Percentiles rank a stretch among this genome's conserved stretches.
phyloP scores from a whole-genome alignment of 2,888 invertebrate species.

The Drosophila macrospina region DNA sequence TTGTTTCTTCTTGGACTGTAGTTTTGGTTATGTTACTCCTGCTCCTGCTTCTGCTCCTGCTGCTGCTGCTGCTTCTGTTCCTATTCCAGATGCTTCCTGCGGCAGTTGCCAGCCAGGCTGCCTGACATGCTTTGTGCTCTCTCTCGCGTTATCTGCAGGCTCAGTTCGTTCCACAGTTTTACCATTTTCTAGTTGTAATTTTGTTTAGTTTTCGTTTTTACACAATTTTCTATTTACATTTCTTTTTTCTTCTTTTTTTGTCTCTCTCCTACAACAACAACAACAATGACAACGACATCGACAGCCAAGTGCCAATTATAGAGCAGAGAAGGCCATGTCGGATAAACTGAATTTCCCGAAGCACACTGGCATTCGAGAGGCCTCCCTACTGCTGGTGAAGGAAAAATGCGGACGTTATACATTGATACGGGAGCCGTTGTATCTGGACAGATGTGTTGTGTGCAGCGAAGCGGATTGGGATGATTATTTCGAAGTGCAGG shows the following conservation, averaged over 20 bases:
- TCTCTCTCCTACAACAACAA: slow-evolving; percentile 20
- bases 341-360: slow-evolving; percentile 89
- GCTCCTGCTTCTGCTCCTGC: slow-evolving; percentile 15
- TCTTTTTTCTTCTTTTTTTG: slow-evolving; percentile 38
- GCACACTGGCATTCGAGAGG: slow-evolving; percentile 92
- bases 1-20: slow-evolving; percentile 26
- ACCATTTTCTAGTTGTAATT: slow-evolving; percentile 64
- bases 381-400: slow-evolving; percentile 93
- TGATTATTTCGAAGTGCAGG: slow-evolving; percentile 98
- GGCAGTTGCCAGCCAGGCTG: slow-evolving; percentile 43
- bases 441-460: slow-evolving; percentile 95
- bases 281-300: not conserved
- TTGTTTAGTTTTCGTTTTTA: slow-evolving; percentile 74
- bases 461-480: slow-evolving; percentile 94
- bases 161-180: slow-evolving; percentile 28
- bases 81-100: slow-evolving; percentile 55
- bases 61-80: slow-evolving; percentile 63
- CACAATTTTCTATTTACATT: slow-evolving; percentile 62
- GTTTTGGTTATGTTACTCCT: slow-evolving; percentile 29
- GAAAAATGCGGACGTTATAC: slow-evolving; percentile 96
- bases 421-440: slow-evolving; percentile 94
- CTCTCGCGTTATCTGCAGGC: slow-evolving; percentile 53
- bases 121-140: slow-evolving; percentile 70
- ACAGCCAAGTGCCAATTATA: slow-evolving; percentile 90
- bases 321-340: slow-evolving; percentile 88